Percentiles rank a stretch among this genome's conserved stretches.
Evolutionary conservation across 2,888 invertebrate species (phyloP).

Genomic region (Empis stercorea): DNA sequence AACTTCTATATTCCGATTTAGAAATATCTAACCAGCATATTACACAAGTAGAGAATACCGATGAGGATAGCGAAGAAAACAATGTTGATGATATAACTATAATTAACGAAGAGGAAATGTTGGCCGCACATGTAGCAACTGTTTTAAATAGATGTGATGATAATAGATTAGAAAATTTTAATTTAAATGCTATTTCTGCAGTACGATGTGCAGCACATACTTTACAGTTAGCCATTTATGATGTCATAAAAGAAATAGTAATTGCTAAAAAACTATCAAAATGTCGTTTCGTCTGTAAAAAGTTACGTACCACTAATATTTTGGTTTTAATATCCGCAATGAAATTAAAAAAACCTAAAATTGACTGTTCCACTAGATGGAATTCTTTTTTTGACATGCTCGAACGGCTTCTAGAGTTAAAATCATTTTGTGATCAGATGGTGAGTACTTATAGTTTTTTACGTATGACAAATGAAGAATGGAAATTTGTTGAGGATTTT

Average conservation of each 20-base stretch:
- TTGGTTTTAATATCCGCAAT: neutral
- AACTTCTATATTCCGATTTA: too few relatives aligned
- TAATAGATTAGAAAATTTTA: too few relatives aligned
- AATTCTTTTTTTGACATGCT: constrained; percentile 1
- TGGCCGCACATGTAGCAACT: too few relatives aligned
- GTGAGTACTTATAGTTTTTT: neutral
- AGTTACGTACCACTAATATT: neutral
- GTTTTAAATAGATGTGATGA: too few relatives aligned
- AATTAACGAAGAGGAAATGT: too few relatives aligned
- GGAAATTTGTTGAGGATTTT: neutral
- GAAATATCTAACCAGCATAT: too few relatives aligned
- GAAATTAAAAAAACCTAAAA: neutral
- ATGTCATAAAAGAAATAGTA: neutral
- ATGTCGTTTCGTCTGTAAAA: neutral
- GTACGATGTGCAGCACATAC: too few relatives aligned
- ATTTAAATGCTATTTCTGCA: too few relatives aligned
- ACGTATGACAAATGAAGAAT: neutral
- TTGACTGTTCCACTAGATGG: neutral
- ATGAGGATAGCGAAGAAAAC: too few relatives aligned
- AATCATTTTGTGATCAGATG: neutral
- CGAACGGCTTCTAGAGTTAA: neutral
- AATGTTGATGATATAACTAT: too few relatives aligned
- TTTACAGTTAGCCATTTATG: neutral
- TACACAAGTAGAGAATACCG: too few relatives aligned
- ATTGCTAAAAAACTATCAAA: neutral